Evolutionary conservation across 2,797 vertebrate genomes (phyloP).

Genomic region (Morus bassanus): DNA sequence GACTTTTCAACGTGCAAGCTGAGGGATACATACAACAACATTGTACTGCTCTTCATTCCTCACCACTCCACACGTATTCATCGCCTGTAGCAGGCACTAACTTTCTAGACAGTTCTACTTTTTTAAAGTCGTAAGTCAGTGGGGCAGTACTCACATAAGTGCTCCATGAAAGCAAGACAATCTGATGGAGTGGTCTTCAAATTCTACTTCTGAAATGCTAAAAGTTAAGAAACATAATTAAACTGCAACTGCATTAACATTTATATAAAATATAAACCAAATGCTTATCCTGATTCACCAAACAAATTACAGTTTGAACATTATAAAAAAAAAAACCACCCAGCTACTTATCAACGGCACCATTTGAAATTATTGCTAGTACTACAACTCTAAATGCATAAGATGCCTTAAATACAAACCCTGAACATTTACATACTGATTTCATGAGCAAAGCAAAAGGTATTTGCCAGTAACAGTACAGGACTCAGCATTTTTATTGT

Average conservation of each 20-base stretch:
- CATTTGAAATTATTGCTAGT: slow-evolving; percentile 95
- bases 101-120: slow-evolving; percentile 57
- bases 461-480: slow-evolving; percentile 99
- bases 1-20: background rate
- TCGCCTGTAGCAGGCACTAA: background rate
- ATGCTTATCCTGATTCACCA: slow-evolving; percentile 98
- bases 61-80: background rate
- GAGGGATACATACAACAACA: background rate
- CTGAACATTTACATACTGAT: slow-evolving; percentile 99
- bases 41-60: background rate
- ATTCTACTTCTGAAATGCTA: slow-evolving; percentile 72
- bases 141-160: slow-evolving; percentile 78
- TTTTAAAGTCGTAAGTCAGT: slow-evolving; percentile 35
- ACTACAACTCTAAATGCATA: slow-evolving; percentile 97
- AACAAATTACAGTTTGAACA: slow-evolving; percentile 99
- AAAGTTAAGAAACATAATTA: slow-evolving; percentile 99
- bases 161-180: slow-evolving; percentile 70
- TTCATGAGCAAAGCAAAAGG: slow-evolving; percentile 99
- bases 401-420: slow-evolving; percentile 99
- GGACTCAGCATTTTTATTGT: slow-evolving; percentile 99
- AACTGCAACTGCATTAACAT: slow-evolving; percentile 91
- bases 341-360: slow-evolving; percentile 98
- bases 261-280: slow-evolving; percentile 98
- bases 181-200: slow-evolving; percentile 73
- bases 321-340: slow-evolving; percentile 84